Evolutionary conservation across 35 echinoderm and acorn worm species (phyloP).

Genomic region (Ophiothrix spiculata): DNA sequence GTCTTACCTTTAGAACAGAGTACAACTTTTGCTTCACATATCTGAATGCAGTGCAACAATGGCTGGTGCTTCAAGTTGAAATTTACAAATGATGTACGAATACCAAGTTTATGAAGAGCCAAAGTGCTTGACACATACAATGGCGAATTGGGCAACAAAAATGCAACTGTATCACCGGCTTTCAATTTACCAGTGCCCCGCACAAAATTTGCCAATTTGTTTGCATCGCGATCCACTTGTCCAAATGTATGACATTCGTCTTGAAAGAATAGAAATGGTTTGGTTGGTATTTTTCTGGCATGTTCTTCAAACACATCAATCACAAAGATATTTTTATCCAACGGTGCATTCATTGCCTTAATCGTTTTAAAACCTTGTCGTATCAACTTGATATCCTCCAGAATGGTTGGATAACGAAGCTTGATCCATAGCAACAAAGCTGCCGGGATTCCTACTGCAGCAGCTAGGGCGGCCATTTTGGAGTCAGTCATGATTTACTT

Average conservation of each 20-base stretch:
- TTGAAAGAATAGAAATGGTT: slow-evolving; percentile 52
- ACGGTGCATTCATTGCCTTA: background rate
- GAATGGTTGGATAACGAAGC: slow-evolving; percentile 12
- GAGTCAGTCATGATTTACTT: too few relatives aligned
- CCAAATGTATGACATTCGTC: slow-evolving; percentile 59
- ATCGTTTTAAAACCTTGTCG: background rate
- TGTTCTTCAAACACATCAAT: slow-evolving; percentile 66
- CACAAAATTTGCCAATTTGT: slow-evolving; percentile 65
- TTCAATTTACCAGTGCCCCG: background rate
- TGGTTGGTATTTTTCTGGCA: slow-evolving; percentile 39
- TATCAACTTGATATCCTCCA: background rate
- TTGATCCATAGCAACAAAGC: background rate
- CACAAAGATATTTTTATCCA: slow-evolving; percentile 4
- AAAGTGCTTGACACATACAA: slow-evolving; percentile 55
- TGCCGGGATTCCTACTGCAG: background rate
- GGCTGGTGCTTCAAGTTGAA: slow-evolving; percentile 53
- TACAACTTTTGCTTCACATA: slow-evolving; percentile 54
- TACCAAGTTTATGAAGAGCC: slow-evolving; percentile 63
- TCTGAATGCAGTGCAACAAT: slow-evolving; percentile 68
- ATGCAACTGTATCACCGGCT: slow-evolving; percentile 52
- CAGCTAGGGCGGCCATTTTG: background rate
- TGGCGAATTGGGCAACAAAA: slow-evolving; percentile 80
- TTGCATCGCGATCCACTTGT: slow-evolving; percentile 52
- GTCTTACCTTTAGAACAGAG: slow-evolving; percentile 54
- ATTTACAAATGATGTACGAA: slow-evolving; percentile 61